Conservation (phyloP, 2,113 vertebrate genomes). For the Cygnus buccinator region DNA sequence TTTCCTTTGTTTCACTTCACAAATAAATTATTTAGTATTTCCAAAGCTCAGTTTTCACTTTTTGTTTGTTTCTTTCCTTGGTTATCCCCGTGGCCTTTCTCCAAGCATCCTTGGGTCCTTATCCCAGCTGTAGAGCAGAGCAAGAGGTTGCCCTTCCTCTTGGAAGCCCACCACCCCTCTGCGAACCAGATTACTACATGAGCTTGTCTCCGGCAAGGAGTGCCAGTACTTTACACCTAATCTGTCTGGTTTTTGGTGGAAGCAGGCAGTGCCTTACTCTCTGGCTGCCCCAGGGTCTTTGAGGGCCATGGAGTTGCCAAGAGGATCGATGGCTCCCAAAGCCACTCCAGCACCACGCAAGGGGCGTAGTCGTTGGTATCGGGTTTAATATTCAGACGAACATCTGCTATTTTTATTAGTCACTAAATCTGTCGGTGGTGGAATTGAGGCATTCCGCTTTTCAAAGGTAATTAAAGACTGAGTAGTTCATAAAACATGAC, state of each 20-base stretch:
- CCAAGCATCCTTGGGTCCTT: neutral
- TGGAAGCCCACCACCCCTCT: neutral
- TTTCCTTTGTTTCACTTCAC: neutral
- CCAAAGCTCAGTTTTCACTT: neutral
- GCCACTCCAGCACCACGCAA: accelerated
- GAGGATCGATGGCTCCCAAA: neutral
- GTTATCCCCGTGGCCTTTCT: neutral
- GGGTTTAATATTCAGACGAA: neutral
- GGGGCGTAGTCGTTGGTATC: neutral
- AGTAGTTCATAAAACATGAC: neutral
- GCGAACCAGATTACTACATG: neutral
- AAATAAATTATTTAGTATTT: neutral
- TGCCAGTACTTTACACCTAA: neutral
- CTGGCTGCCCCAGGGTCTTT: neutral
- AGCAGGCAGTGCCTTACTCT: neutral
- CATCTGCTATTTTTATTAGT: neutral
- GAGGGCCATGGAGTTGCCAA: neutral
- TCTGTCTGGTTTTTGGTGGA: neutral
- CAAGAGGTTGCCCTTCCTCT: neutral
- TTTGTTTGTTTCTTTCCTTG: neutral
- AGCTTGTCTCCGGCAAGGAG: neutral
- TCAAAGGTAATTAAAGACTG: neutral
- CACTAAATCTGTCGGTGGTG: neutral
- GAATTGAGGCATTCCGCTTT: neutral
- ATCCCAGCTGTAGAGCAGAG: neutral